phyloP scores from a whole-genome alignment of 1,140 invertebrate species.

The Colletes gigas region DNA sequence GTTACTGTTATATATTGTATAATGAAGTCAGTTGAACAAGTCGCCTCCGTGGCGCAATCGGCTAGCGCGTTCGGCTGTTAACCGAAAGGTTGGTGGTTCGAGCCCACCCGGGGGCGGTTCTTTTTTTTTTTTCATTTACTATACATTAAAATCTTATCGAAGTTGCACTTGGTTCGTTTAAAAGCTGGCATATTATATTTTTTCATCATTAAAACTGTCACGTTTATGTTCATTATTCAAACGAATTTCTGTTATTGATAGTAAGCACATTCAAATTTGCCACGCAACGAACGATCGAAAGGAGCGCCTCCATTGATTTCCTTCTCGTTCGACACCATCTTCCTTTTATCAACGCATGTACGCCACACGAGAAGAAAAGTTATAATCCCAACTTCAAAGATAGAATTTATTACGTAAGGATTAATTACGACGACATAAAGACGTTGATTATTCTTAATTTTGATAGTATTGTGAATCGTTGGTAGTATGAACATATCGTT shows the following conservation, averaged over 20 bases:
- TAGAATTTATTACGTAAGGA: conserved; percentile 59
- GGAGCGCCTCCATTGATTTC: conserved; percentile 9
- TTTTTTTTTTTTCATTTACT: conserved; percentile 55
- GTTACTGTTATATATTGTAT: background rate
- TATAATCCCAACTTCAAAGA: conserved; percentile 35
- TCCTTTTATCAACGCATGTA: conserved; percentile 39
- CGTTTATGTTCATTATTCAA: background rate
- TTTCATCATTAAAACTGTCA: background rate
- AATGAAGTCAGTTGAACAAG: background rate
- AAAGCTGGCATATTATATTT: no score
- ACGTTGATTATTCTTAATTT: background rate
- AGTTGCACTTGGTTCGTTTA: background rate
- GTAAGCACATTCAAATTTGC: conserved; percentile 17
- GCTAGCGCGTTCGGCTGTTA: conserved; percentile 95
- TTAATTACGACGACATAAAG: conserved; percentile 4
- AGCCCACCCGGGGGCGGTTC: conserved; percentile 87
- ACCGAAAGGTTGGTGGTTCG: conserved; percentile 95
- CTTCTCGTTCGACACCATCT: conserved; percentile 41
- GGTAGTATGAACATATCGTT: no score
- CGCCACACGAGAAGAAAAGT: conserved; percentile 43
- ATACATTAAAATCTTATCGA: background rate
- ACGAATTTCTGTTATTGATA: background rate
- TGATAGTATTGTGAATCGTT: background rate
- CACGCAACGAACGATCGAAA: background rate
- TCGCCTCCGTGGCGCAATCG: conserved; percentile 90